These are phyloP conservation scores for Martes martes DNA, from an alignment of 2,113 vertebrate species.

Conservation along the genomic window DNA sequence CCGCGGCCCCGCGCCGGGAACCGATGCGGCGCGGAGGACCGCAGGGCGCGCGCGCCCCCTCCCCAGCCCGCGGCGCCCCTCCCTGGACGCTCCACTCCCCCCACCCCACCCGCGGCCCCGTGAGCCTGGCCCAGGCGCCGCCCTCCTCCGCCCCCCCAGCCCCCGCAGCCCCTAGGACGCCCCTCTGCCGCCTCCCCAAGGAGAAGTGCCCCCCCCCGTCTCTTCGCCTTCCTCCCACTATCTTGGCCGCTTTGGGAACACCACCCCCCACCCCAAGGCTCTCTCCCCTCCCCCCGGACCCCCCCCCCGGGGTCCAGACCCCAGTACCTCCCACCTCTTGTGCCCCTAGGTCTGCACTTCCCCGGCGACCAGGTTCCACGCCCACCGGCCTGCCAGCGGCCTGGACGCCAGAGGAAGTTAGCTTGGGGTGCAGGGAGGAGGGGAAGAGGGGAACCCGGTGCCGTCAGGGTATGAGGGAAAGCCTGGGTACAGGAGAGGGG, in stretches of 20 bases:
- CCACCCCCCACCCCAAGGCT: neutral
- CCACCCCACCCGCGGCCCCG: conserved; percentile 26
- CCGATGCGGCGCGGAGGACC: conserved; percentile 76
- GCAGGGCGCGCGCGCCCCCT: conserved; percentile 75
- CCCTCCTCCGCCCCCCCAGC: conserved; percentile 28
- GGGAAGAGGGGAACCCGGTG: neutral
- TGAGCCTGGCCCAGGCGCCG: neutral
- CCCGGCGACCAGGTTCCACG: neutral
- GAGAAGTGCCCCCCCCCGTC: neutral
- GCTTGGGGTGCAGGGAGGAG: neutral
- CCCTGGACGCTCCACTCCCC: conserved; percentile 21
- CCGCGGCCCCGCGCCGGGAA: conserved; percentile 82
- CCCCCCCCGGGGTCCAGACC: neutral
- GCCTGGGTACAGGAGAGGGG: neutral
- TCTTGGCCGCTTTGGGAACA: neutral
- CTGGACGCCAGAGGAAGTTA: neutral
- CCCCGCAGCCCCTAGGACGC: neutral
- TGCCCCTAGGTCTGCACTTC: neutral
- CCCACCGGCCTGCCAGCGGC: neutral
- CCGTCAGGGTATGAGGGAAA: neutral
- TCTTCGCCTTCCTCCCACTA: neutral
- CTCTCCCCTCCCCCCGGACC: neutral
- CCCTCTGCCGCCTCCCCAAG: conserved; percentile 66
- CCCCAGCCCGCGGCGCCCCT: conserved; percentile 54
- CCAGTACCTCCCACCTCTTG: neutral